Evolutionary conservation across 2,888 invertebrate genomes (phyloP), one percentile per base, ranked within the genome.

Genomic region (Megastigmus dorsalis): DNA sequence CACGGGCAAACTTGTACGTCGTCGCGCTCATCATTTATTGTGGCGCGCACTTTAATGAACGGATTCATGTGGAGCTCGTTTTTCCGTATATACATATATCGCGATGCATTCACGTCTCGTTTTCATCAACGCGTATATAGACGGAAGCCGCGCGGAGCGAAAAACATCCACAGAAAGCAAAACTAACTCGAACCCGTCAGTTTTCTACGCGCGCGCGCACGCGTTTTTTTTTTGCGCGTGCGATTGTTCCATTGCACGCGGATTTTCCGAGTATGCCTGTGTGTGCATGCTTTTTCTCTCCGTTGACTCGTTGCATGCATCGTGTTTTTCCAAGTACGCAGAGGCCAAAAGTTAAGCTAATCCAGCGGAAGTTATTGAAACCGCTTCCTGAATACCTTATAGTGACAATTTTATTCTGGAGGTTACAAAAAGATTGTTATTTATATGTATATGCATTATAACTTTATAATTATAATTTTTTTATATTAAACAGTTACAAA

Each of bases 31-130:
- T 68, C 57, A 36, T 48, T 59, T 59, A 57, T 68, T 33, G 36
- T 15, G 36, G 43, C 66, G 18, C n/a, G n/a, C n/a, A 4, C 45
- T 28, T n/a, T 48, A 57, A 68, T 57, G 59, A 57, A 68, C 55
- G 45, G 43, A 67, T 67, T 67, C 67, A 63, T 36, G n/a, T n/a
- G 63, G 26, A 23, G 0, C n/a, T n/a, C n/a, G n/a, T n/a, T n/a
- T n/a, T n/a, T n/a, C n/a, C n/a, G n/a, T n/a, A n/a, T n/a, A n/a
- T n/a, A n/a, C n/a, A n/a, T n/a, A n/a, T n/a, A n/a, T n/a, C n/a
- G n/a, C 23, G 10, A 23, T n/a, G n/a, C 63, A n/a, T 48, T 48
- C 48, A 26, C 41, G 48, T 43, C 33, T 36, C 55, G 57, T 33
- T 36, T 54, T 38, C 33, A 63, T 50, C 33, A n/a, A 1, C 20